Evolutionary conservation across 2,888 invertebrate genomes (phyloP), one percentile per base, ranked within the genome.

Genomic region (Idaea biselata): DNA sequence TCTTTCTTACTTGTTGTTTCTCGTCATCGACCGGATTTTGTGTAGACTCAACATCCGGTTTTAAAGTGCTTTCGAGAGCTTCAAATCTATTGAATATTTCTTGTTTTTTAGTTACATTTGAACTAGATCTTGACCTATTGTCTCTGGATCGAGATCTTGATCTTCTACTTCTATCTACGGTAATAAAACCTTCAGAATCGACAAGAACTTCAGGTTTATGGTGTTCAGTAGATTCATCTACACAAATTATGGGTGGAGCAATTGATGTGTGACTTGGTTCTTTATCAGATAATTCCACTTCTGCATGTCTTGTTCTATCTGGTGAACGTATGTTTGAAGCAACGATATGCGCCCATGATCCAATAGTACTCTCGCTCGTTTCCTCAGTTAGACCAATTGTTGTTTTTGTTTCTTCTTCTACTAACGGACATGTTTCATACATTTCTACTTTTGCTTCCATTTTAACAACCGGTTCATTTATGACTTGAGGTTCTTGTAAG

Each of bases 71-170:
- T 58, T 80, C 80, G 6, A 91, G 74, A 59, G 84, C 80, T 71
- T 88, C 84, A 69, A 87, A 86, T 80, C 84, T 83, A 65, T 91
- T 91, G 16, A 86, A 81, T n/a, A 69, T 63, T 60, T 82, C 77
- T 59, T 61, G 69, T 61, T 72, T 77, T 62, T 76, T 74, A 54
- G 75, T 68, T 6, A 73, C 59, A 64, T 80, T 81, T 25, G 87
- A 79, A 60, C 73, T 75, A 53, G 85, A 84, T 55, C 75, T 68
- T 14, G 87, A 84, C n/a, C 88, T 85, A 58, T 76, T 77, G 63
- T 91, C 89, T 72, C 92, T 91, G 16, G 94, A 94, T 59, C 91
- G 86, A 1, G 95, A 94, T 62, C 94, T 89, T 58, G 93, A 89
- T 68, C 92, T 83, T 76, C 91, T 84, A 69, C 82, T 87, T 78